These are phyloP conservation scores for Bradypodion pumilum DNA, from an alignment of 2,797 vertebrate genomes.

Conservation along the genomic window DNA sequence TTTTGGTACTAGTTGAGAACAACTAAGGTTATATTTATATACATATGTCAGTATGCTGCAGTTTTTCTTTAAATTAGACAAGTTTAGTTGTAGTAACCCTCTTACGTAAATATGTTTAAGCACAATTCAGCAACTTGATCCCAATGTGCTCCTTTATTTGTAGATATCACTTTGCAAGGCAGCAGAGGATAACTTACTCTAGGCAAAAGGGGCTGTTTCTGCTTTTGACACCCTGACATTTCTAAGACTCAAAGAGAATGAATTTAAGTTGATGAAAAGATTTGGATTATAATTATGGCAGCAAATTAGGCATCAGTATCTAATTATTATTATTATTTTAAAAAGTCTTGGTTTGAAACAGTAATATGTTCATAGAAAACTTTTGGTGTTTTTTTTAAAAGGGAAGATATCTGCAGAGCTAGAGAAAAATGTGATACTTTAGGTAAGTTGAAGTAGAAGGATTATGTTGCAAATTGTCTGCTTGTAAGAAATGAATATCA, in stretches of 20 bases:
- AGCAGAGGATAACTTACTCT: not conserved
- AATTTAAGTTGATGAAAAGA: not conserved
- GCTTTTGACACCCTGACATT: not conserved
- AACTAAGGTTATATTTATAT: not conserved
- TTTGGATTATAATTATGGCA: not conserved
- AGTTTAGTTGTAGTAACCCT: not conserved
- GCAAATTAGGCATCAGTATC: not conserved
- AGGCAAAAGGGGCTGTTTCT: not conserved
- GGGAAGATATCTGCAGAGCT: conserved; percentile 96
- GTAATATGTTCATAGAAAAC: conserved; percentile 51
- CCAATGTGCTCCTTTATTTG: not conserved
- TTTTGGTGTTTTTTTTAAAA: conserved; percentile 75
- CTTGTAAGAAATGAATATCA: conserved; percentile 5
- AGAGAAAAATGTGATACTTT: conserved; percentile 97
- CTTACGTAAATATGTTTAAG: not conserved
- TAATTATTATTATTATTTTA: not conserved
- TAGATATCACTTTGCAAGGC: not conserved
- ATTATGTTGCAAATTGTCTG: not conserved
- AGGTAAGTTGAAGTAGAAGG: conserved; percentile 81
- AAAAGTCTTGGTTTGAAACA: not conserved
- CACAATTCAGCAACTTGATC: not conserved
- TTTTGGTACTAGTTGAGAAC: not conserved
- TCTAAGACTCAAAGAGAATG: not conserved
- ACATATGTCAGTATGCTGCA: too few relatives aligned
- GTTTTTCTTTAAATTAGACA: too few relatives aligned